Base-by-base conservation (phyloP, 37 sponge, comb jelly and placozoan species). In the Corticium candelabrum region DNA sequence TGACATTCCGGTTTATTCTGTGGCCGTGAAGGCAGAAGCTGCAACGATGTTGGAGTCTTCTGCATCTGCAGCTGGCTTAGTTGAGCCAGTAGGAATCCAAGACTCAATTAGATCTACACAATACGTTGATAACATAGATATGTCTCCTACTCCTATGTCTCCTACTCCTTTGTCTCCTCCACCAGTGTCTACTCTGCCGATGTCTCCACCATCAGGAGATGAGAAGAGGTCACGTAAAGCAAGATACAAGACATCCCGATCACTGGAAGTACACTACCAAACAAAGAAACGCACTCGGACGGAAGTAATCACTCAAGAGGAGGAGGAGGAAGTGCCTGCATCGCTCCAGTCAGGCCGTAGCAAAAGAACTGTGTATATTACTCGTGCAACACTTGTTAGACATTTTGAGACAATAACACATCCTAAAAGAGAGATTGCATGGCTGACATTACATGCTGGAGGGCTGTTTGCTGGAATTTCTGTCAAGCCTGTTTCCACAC, bases 151-250 rank as follows among this genome's bases (percentile, higher is more conserved):
- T n/a, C n/a, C n/a, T n/a, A n/a, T n/a, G n/a, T n/a, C n/a, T n/a
- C n/a, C n/a, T n/a, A n/a, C n/a, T n/a, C n/a, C n/a, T n/a, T n/a
- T n/a, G n/a, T n/a, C n/a, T n/a, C n/a, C n/a, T n/a, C n/a, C n/a
- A n/a, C n/a, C n/a, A n/a, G n/a, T n/a, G n/a, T n/a, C n/a, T n/a
- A n/a, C n/a, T n/a, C n/a, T n/a, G n/a, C 62, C 62, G 62, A 21
- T 50, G 62, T 11, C 62, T 11, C 21, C 62, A 50, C 62, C 62
- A 21, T 21, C 82, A 84, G 39, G 86, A 82, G 69, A 93, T 93
- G 91, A 41, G 86, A 21, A 29, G 74, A 21, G 27, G 94, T 37
- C 77, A 87, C 36, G 90, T 90, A 1, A 68, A 84, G 31, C 73
- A 84, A 0, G n/a, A n/a, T 50, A 50, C 62, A 50, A 50, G 21